These are phyloP conservation scores for Chaenodraco wilsoni DNA, from an alignment of 2,797 vertebrate species.

Conservation along the genomic window DNA sequence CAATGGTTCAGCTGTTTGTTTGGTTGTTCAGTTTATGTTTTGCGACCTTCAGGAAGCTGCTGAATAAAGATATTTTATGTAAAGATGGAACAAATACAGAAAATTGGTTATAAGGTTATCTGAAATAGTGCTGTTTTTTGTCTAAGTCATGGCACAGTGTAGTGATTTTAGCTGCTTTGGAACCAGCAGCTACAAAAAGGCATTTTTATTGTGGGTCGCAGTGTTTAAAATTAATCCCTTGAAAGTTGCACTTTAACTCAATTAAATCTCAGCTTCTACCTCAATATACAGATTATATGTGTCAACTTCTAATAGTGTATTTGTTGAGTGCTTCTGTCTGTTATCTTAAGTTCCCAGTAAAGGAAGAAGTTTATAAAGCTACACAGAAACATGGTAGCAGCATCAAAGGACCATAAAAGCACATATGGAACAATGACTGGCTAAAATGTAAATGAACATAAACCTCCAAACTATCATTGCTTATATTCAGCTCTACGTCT, in stretches of 20 bases:
- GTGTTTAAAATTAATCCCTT: conserved; percentile 43
- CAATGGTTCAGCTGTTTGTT: background rate
- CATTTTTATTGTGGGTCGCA: conserved; percentile 38
- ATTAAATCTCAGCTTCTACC: conserved; percentile 36
- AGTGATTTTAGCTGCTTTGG: conserved; percentile 20
- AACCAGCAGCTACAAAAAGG: conserved; percentile 11
- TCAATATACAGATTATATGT: conserved; percentile 32
- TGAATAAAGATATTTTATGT: conserved; percentile 38
- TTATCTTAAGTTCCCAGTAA: too few species aligned
- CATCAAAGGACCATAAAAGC: conserved; percentile 15
- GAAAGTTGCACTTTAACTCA: conserved; percentile 49
- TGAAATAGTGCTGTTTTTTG: conserved; percentile 8
- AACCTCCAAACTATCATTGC: too few species aligned
- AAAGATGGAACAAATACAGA: conserved; percentile 41
- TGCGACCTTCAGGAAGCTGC: background rate
- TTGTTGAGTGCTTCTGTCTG: background rate
- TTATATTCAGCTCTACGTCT: too few species aligned
- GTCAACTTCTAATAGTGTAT: conserved; percentile 5
- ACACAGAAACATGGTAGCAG: background rate
- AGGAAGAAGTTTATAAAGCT: background rate
- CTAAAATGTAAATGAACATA: background rate
- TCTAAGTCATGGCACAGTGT: conserved; percentile 12
- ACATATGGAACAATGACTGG: conserved; percentile 9
- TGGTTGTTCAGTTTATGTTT: background rate
- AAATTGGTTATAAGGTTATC: conserved; percentile 26